Percentiles rank a stretch among this genome's conserved stretches.
Conservation (phyloP, 2,113 vertebrate species). For the Regulus satrapa region DNA sequence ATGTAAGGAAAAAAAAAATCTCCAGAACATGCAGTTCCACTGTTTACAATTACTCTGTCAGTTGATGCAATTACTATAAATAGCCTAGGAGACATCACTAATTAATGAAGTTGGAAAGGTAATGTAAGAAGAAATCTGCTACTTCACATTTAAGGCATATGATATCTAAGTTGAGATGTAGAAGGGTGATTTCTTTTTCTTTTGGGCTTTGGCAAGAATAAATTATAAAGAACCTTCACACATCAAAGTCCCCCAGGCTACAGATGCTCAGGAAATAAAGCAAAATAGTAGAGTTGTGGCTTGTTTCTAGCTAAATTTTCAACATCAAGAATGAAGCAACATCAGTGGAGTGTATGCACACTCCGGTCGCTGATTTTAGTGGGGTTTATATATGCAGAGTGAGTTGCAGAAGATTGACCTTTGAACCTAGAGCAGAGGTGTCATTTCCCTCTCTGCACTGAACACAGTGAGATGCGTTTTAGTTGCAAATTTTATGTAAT, state of each 20-base stretch:
- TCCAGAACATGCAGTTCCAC: slow-evolving; percentile 59
- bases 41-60: slow-evolving; percentile 69
- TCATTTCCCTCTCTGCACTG: background rate
- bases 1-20: slow-evolving; percentile 52
- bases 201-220: slow-evolving; percentile 26
- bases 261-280: slow-evolving; percentile 53
- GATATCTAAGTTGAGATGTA: slow-evolving; percentile 4
- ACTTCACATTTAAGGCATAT: slow-evolving; percentile 1
- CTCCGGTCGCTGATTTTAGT: background rate
- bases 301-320: background rate
- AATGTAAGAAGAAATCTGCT: slow-evolving; percentile 20
- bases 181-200: slow-evolving; percentile 7
- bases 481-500: background rate
- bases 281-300: background rate
- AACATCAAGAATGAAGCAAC: background rate
- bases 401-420: background rate
- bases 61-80: slow-evolving; percentile 72
- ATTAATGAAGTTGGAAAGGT: slow-evolving; percentile 69
- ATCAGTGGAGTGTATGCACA: background rate
- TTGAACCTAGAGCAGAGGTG: background rate
- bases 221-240: slow-evolving; percentile 53
- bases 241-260: slow-evolving; percentile 40
- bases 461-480: background rate
- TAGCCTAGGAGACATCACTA: slow-evolving; percentile 71
- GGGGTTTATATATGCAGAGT: background rate